Evolutionary conservation across 2,113 vertebrate genomes (phyloP).

Genomic region (Scartelaos histophorus): DNA sequence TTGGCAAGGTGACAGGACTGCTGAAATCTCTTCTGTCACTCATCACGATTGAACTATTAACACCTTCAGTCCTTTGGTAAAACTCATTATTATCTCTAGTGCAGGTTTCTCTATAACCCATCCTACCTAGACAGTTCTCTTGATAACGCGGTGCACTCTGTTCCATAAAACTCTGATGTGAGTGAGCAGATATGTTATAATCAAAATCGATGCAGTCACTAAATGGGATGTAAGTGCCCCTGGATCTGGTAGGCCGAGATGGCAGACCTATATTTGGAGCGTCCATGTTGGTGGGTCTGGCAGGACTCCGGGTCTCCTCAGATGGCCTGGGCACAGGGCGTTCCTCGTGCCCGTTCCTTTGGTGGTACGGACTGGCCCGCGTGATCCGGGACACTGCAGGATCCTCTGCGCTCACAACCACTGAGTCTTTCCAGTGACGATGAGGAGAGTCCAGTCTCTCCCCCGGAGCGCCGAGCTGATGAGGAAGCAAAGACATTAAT

Average conservation of each 20-base stretch:
- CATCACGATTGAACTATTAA: slow-evolving; percentile 79
- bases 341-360: slow-evolving; percentile 76
- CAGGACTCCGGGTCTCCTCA: slow-evolving; percentile 69
- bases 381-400: slow-evolving; percentile 69
- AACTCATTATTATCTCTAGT: slow-evolving; percentile 71
- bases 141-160: slow-evolving; percentile 68
- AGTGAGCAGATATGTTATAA: slow-evolving; percentile 78
- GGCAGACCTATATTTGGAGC: slow-evolving; percentile 95
- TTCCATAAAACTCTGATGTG: slow-evolving; percentile 81
- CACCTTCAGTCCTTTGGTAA: slow-evolving; percentile 71
- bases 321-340: slow-evolving; percentile 59
- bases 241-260: slow-evolving; percentile 83
- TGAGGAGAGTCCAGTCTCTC: slow-evolving; percentile 66
- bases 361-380: slow-evolving; percentile 76
- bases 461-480: slow-evolving; percentile 71
- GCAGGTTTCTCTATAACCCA: slow-evolving; percentile 75
- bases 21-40: slow-evolving; percentile 66
- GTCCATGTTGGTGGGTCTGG: slow-evolving; percentile 75
- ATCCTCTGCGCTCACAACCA: slow-evolving; percentile 70
- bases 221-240: slow-evolving; percentile 85
- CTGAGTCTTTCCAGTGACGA: slow-evolving; percentile 78
- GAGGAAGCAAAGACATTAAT: slow-evolving; percentile 8
- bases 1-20: slow-evolving; percentile 72
- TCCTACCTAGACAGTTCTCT: slow-evolving; percentile 71
- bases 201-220: slow-evolving; percentile 89